phyloP scores from a whole-genome alignment of 2,797 vertebrate genomes.

The Pyrrhura leucotis region DNA sequence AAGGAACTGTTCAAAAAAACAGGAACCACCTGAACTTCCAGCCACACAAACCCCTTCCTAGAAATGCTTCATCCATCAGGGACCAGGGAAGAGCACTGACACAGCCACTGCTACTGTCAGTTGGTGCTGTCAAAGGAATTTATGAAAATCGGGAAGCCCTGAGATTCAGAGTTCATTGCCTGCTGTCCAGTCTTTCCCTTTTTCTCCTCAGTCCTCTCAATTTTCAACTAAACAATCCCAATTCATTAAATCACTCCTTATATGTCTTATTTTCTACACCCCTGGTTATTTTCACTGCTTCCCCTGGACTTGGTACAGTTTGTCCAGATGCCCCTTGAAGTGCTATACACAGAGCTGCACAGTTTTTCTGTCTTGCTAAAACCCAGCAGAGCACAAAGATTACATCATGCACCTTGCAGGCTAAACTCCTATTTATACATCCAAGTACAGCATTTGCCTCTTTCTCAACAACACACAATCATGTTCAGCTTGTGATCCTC shows the following conservation, averaged over 20 bases:
- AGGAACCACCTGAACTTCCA: background rate
- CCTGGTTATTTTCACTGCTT: background rate
- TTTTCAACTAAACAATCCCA: background rate
- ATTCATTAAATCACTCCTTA: background rate
- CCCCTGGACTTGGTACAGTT: background rate
- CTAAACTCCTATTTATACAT: slow-evolving; percentile 56
- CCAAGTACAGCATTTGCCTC: slow-evolving; percentile 35
- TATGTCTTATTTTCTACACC: background rate
- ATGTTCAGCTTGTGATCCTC: slow-evolving; percentile 36
- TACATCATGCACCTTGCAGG: slow-evolving; percentile 53
- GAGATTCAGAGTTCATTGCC: background rate
- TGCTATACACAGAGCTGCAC: background rate
- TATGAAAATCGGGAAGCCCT: background rate
- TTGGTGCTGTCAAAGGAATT: background rate
- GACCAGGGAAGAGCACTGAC: background rate
- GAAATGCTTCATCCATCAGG: background rate
- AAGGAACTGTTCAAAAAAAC: background rate
- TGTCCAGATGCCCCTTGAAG: background rate
- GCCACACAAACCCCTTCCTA: background rate
- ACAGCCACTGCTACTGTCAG: background rate
- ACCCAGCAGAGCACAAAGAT: slow-evolving; percentile 25
- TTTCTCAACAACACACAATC: slow-evolving; percentile 35
- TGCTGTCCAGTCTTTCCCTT: background rate
- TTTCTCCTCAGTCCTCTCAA: background rate
- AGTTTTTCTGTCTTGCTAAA: background rate